Evolutionary conservation across 1,140 invertebrate genomes (phyloP).

Genomic region (Hylaeus volcanicus): DNA sequence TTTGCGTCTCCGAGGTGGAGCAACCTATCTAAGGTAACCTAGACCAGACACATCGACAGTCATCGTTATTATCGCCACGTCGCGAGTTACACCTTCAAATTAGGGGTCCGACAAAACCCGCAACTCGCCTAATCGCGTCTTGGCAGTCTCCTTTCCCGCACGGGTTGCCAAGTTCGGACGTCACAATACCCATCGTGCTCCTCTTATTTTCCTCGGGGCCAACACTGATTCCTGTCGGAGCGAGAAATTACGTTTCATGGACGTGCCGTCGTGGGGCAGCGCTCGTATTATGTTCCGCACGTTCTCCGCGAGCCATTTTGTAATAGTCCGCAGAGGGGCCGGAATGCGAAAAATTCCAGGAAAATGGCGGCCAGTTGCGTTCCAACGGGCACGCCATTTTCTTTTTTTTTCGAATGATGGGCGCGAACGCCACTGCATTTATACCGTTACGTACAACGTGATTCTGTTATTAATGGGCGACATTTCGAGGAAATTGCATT

Average conservation of each 20-base stretch:
- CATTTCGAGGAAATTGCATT: no score
- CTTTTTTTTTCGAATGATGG: neutral
- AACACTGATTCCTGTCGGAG: constrained; percentile 40
- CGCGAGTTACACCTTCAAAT: constrained; percentile 14
- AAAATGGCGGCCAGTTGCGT: neutral
- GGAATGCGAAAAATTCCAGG: constrained; percentile 39
- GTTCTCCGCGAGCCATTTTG: constrained; percentile 35
- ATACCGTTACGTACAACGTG: neutral
- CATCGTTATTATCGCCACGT: constrained; percentile 28
- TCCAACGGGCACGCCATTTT: neutral
- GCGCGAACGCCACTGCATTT: neutral
- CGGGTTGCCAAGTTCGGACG: constrained; percentile 41
- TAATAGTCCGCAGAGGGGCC: constrained; percentile 17
- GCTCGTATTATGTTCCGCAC: constrained; percentile 41
- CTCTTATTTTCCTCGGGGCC: constrained; percentile 26
- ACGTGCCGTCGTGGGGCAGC: constrained; percentile 25
- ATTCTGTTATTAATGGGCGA: neutral
- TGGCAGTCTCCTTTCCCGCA: constrained; percentile 24
- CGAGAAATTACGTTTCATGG: constrained; percentile 39
- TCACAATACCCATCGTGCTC: constrained; percentile 12
- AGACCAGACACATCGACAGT: neutral
- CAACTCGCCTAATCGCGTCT: constrained; percentile 32
- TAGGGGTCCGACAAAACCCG: constrained; percentile 8
- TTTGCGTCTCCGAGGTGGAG: no score
- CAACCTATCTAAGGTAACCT: neutral